Base-by-base conservation (phyloP, 2,113 vertebrate genomes). In the Aythya baeri region DNA sequence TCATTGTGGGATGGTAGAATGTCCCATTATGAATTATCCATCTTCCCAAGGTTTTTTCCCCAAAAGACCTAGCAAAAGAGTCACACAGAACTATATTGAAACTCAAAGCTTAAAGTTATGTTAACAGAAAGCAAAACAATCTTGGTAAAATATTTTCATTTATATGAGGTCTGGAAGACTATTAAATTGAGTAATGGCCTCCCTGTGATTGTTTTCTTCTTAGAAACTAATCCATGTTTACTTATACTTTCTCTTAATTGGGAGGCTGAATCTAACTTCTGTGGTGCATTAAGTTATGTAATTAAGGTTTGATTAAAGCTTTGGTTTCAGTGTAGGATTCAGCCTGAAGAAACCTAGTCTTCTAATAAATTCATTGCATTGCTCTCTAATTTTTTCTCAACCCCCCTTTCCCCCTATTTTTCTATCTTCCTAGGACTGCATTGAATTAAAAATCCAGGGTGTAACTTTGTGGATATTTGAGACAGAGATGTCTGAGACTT, bases 261-360 rank as follows among this genome's bases (percentile, higher is more conserved):
- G 59, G 29, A 34, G 25, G 54, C 44, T 74, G 75, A 85, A 86
- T 91, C 89, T 94, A 91, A 71, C 67, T 91, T 88, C 88, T 94
- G 88, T 90, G 27, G 9, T 90, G 55, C 85, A 88, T 96, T 91
- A 92, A 82, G 74, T 79, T 70, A 50, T n/a, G 50, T 83, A 94
- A 95, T 96, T 97, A 91, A 86, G 63, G 41, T 55, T n/a, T 91
- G 72, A 90, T 96, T 95, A 91, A 96, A 90, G 55, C 57, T 81
- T 81, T 74, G 72, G 72, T 90, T 91, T 91, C 75, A 80, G 63
- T 95, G 88, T 83, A 91, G 86, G 90, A 36, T 23, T 83, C 68
- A 65, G 72, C 67, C 79, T 74, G 50, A 62, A 91, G 75, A 90
- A 96, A 94, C 9, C 3, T 17, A 63, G 41, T 54, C 11, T 91